A percentile compares a stretch with the other conserved stretches of the same genome.
These are phyloP conservation scores for Urocitellus parryii DNA, from an alignment of 2,113 vertebrate genomes.

Conservation along the genomic window DNA sequence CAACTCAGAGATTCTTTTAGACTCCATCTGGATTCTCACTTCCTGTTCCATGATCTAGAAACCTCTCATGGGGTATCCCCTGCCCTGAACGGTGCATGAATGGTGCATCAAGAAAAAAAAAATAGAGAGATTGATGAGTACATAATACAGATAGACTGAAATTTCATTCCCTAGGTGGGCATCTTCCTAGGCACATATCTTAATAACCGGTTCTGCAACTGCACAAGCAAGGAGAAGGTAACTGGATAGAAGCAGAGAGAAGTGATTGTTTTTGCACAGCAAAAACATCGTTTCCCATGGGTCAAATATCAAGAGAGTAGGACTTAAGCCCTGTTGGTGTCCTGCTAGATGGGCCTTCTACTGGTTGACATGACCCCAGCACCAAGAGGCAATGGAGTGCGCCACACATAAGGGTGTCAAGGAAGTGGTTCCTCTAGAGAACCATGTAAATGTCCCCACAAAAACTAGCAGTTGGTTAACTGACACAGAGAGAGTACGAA, in stretches of 20 bases:
- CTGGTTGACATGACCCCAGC: not conserved
- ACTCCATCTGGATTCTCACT: not conserved
- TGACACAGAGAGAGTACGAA: not conserved
- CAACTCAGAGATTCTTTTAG: not conserved
- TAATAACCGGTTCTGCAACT: not conserved
- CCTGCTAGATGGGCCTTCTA: not conserved
- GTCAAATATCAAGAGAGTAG: not conserved
- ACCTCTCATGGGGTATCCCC: not conserved
- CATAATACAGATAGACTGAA: not conserved
- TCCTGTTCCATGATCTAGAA: not conserved
- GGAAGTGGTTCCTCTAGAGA: not conserved
- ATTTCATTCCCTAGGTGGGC: not conserved
- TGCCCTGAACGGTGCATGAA: not conserved
- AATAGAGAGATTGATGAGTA: not conserved
- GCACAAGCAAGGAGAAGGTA: not conserved
- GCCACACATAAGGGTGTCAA: not conserved
- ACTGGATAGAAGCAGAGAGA: not conserved
- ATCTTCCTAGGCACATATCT: not conserved
- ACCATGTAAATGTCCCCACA: not conserved
- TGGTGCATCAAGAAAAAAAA: not conserved
- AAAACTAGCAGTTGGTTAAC: not conserved
- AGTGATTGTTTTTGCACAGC: not conserved
- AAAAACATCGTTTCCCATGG: not conserved
- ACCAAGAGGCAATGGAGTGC: not conserved
- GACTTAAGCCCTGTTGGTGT: not conserved